phyloP scores from a whole-genome alignment of 2,888 invertebrate species.

The Chymomyza procnemis region DNA sequence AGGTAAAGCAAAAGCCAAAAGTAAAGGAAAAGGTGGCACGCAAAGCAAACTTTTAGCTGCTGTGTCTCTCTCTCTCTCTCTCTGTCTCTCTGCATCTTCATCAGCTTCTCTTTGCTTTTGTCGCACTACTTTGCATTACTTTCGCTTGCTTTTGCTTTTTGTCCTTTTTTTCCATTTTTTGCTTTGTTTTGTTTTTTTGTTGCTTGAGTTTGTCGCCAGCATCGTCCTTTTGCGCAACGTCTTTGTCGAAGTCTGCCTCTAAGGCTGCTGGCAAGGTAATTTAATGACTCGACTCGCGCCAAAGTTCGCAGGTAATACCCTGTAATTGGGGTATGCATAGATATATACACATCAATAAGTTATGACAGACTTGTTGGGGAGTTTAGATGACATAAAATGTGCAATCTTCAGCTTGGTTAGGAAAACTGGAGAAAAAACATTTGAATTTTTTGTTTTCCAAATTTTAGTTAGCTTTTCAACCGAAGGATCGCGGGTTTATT shows the following conservation, averaged over 20 bases:
- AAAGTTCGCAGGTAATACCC: not conserved
- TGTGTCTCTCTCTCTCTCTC: not conserved
- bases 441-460: too few relatives aligned
- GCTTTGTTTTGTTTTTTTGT: constrained; percentile 16
- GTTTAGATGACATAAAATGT: too few relatives aligned
- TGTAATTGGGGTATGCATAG: too few relatives aligned
- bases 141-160: constrained; percentile 33
- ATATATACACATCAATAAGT: too few relatives aligned
- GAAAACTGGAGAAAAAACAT: too few relatives aligned
- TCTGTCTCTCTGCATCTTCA: constrained; percentile 2
- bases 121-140: not conserved
- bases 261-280: constrained; percentile 29
- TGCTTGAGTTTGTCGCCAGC: constrained; percentile 7
- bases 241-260: too few relatives aligned
- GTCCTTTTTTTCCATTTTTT: not conserved
- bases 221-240: not conserved
- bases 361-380: too few relatives aligned
- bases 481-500: too few relatives aligned
- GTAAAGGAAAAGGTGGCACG: constrained; percentile 1
- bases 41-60: constrained; percentile 2
- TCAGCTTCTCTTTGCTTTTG: constrained; percentile 22
- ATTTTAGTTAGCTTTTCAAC: too few relatives aligned
- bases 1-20: not conserved
- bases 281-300: constrained; percentile 37
- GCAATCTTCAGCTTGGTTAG: too few relatives aligned